These are phyloP conservation scores for Hylaea fasciaria DNA, from an alignment of 2,888 invertebrate species.

Conservation along the genomic window DNA sequence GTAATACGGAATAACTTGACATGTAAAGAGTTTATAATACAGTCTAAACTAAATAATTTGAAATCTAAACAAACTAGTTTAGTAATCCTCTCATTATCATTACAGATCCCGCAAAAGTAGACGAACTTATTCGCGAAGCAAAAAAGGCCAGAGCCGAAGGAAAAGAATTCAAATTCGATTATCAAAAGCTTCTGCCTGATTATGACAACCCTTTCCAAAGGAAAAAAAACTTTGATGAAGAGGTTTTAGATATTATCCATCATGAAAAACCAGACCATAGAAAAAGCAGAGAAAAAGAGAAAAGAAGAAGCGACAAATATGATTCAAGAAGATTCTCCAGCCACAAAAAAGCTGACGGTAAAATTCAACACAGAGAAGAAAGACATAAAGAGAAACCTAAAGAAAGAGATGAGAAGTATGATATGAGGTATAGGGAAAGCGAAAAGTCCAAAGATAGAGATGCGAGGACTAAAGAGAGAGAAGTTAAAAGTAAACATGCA, in stretches of 20 bases:
- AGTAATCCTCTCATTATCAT: conserved; percentile 28
- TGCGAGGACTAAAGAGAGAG: conserved; percentile 31
- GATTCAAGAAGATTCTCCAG: conserved; percentile 34
- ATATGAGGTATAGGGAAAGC: conserved; percentile 36
- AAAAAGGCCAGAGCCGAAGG: conserved; percentile 76
- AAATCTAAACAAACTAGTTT: not conserved
- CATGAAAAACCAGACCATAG: conserved; percentile 37
- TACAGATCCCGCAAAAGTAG: conserved; percentile 73
- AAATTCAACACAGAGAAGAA: conserved; percentile 26
- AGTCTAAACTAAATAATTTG: too few relatives aligned
- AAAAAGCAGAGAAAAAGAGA: conserved; percentile 50
- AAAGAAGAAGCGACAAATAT: conserved; percentile 45
- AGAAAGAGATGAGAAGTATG: conserved; percentile 40
- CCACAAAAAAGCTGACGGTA: conserved; percentile 27
- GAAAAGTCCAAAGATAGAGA: conserved; percentile 10
- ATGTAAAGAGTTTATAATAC: too few relatives aligned
- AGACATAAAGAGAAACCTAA: conserved; percentile 39
- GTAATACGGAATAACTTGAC: too few relatives aligned
- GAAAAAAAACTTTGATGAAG: conserved; percentile 54
- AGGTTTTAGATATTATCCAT: conserved; percentile 18
- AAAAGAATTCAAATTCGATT: conserved; percentile 75
- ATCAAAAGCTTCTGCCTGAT: conserved; percentile 72
- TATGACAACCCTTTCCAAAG: conserved; percentile 80
- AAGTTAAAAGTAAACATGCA: conserved; percentile 33
- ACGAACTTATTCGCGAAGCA: conserved; percentile 75